Percentiles rank a stretch among this genome's conserved stretches.
Evolutionary conservation across 2,797 vertebrate genomes (phyloP).

Genomic region (Sebastes steindachneri): DNA sequence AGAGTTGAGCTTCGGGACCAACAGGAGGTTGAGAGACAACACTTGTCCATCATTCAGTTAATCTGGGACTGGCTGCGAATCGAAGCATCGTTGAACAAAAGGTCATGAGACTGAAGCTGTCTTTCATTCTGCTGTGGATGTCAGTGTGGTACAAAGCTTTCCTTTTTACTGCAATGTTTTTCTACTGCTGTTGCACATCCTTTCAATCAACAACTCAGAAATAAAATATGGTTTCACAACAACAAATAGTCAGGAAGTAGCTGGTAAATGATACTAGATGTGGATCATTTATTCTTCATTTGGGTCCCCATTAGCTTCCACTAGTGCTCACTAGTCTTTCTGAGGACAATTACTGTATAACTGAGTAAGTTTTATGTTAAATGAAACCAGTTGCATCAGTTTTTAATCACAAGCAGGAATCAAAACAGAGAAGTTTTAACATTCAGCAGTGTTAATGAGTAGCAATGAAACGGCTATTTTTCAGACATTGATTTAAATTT

Average conservation of each 20-base stretch:
- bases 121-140: background rate
- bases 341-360: background rate
- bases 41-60: constrained; percentile 6
- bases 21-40: constrained; percentile 1
- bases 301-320: too few species aligned
- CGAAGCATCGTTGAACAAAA: background rate
- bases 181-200: background rate
- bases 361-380: background rate
- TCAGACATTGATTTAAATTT: background rate
- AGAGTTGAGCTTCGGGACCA: background rate
- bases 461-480: background rate
- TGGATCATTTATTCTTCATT: too few species aligned
- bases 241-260: background rate
- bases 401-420: background rate
- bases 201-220: background rate
- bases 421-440: background rate
- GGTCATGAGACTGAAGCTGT: background rate
- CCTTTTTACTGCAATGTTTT: background rate
- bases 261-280: background rate
- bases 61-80: background rate
- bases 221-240: background rate
- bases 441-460: background rate
- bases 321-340: too few species aligned
- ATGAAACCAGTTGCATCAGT: background rate
- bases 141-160: background rate